Percentiles rank a stretch among this genome's conserved stretches.
These are phyloP conservation scores for Aurelia aurita DNA, from an alignment of 30 jellyfish, hydroid and myxozoan genomes.

Conservation along the genomic window DNA sequence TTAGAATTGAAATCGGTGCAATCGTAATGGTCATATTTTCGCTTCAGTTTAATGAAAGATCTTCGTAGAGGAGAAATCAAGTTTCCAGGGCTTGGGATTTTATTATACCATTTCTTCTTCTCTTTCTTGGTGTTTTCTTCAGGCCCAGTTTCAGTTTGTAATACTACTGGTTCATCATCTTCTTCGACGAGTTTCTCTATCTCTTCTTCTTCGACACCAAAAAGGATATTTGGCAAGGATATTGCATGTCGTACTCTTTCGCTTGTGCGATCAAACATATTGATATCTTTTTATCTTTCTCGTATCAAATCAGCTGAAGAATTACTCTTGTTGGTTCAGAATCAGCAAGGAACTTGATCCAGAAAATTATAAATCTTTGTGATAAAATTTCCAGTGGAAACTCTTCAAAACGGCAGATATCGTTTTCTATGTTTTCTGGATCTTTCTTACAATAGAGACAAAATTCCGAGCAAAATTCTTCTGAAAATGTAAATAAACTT, in stretches of 20 bases:
- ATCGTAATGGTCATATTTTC: slow-evolving; percentile 59
- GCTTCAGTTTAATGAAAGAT: slow-evolving; percentile 49
- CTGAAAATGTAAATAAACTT: too few species aligned
- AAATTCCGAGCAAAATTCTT: too few species aligned
- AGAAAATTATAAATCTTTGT: too few species aligned
- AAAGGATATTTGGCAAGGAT: slow-evolving; percentile 60
- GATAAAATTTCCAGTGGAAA: too few species aligned
- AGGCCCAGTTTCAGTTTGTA: not conserved
- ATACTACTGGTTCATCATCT: not conserved
- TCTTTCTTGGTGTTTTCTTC: slow-evolving; percentile 16
- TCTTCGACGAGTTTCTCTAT: slow-evolving; percentile 40
- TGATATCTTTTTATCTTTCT: not conserved
- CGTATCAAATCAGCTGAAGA: too few species aligned
- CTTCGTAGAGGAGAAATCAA: slow-evolving; percentile 45
- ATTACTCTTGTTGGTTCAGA: too few species aligned
- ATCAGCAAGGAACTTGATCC: too few species aligned
- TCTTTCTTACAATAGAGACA: too few species aligned
- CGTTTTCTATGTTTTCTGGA: too few species aligned
- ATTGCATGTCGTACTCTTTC: slow-evolving; percentile 38
- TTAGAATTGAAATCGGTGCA: not conserved
- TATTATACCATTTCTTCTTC: slow-evolving; percentile 61
- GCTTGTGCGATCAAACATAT: slow-evolving; percentile 27
- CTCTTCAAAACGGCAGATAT: too few species aligned
- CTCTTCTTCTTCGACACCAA: slow-evolving; percentile 64
- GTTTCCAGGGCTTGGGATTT: slow-evolving; percentile 32